These are phyloP conservation scores for Chaetophractus vellerosus DNA, from an alignment of 2,797 vertebrate genomes.

Conservation along the genomic window DNA sequence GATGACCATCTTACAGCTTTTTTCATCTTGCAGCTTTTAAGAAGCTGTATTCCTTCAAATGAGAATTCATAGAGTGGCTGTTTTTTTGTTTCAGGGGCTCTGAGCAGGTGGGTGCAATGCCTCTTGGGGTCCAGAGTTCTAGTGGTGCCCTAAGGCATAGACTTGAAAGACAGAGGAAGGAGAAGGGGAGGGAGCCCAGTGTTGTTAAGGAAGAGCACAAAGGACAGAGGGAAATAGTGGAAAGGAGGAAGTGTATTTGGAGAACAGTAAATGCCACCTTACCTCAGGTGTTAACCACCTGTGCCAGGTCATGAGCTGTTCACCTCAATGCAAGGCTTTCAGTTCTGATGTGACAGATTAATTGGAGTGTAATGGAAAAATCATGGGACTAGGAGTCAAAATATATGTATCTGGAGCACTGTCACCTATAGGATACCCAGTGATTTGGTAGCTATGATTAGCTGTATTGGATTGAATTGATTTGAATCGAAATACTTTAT, in stretches of 20 bases:
- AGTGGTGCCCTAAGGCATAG: conserved; percentile 78
- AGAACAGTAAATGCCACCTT: not conserved
- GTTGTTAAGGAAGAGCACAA: not conserved
- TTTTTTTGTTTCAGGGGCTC: conserved; percentile 16
- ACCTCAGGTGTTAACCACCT: not conserved
- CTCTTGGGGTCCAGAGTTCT: not conserved
- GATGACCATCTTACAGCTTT: not conserved
- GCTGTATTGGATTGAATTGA: not conserved
- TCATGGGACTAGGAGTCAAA: not conserved
- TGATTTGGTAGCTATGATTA: not conserved
- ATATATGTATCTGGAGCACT: not conserved
- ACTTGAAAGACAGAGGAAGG: not conserved
- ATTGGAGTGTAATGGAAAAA: not conserved
- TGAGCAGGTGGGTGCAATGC: not conserved
- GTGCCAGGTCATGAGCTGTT: not conserved
- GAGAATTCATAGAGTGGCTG: conserved; percentile 41
- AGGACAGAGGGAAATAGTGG: not conserved
- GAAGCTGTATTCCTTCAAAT: conserved; percentile 36
- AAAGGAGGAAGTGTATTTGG: not conserved
- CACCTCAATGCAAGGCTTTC: not conserved
- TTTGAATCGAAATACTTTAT: conserved; percentile 37
- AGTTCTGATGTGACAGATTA: not conserved
- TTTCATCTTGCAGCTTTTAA: conserved; percentile 52
- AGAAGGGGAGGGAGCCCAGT: not conserved
- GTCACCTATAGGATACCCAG: not conserved